Percentiles rank a stretch among this genome's conserved stretches.
phyloP scores from a whole-genome alignment of 64 coral and sea anemone genomes.

The Acropora tenuis region DNA sequence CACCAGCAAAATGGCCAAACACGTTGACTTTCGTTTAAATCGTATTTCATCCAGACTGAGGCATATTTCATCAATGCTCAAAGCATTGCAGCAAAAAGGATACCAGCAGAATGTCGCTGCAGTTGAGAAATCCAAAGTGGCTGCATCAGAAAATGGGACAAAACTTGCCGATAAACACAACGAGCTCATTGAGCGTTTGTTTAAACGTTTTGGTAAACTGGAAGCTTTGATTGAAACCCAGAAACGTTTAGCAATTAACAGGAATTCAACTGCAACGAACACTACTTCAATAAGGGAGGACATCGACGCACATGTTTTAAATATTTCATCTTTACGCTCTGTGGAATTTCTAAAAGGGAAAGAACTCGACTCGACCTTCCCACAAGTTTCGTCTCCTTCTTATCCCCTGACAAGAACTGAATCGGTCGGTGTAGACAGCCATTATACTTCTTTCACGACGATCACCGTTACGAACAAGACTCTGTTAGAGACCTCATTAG shows the following conservation, averaged over 20 bases:
- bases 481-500: not conserved
- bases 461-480: too few species aligned
- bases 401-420: too few species aligned
- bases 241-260: not conserved
- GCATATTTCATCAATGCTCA: slow-evolving; percentile 27
- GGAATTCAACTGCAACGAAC: not conserved
- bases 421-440: not conserved
- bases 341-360: not conserved
- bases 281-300: not conserved
- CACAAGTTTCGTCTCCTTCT: not conserved
- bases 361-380: not conserved
- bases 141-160: not conserved
- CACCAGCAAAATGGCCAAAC: not conserved
- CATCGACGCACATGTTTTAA: not conserved
- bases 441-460: not conserved
- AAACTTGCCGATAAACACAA: not conserved
- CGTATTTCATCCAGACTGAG: slow-evolving; percentile 34
- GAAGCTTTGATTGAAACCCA: slow-evolving; percentile 27
- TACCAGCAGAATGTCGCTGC: not conserved
- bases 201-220: not conserved
- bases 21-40: slow-evolving; percentile 5
- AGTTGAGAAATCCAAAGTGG: not conserved
- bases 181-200: slow-evolving; percentile 9
- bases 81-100: not conserved
- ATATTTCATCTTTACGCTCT: not conserved